These are phyloP conservation scores for Corythaixoides concolor DNA, from an alignment of 2,113 vertebrate genomes.

Conservation along the genomic window DNA sequence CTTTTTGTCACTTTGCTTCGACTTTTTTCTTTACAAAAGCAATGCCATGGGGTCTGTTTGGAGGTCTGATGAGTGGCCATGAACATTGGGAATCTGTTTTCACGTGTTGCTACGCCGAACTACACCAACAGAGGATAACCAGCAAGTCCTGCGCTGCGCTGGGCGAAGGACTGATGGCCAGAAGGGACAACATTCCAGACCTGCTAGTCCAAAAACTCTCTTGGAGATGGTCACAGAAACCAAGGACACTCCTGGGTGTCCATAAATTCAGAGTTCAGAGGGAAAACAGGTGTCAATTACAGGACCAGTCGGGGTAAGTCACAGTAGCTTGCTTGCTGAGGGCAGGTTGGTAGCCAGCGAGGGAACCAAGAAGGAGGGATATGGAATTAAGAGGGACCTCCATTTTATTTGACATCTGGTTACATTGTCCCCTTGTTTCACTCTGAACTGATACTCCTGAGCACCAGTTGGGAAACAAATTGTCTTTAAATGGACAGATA, in stretches of 20 bases:
- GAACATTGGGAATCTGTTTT: not conserved
- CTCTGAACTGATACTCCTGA: not conserved
- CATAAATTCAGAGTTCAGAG: not conserved
- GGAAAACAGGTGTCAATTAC: not conserved
- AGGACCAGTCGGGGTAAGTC: not conserved
- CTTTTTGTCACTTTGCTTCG: not conserved
- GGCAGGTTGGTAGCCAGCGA: not conserved
- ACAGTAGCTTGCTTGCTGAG: not conserved
- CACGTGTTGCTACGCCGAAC: not conserved
- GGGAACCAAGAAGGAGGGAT: not conserved
- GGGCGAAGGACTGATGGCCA: not conserved
- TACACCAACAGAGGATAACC: not conserved
- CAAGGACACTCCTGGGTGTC: not conserved
- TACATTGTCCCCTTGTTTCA: not conserved
- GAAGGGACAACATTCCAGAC: not conserved
- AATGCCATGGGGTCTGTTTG: not conserved
- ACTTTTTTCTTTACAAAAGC: not conserved
- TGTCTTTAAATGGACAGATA: not conserved
- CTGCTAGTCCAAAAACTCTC: not conserved
- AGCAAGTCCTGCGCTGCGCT: not conserved
- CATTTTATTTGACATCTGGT: not conserved
- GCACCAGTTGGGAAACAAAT: not conserved
- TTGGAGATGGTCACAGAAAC: not conserved
- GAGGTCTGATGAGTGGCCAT: not conserved
- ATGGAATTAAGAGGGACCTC: not conserved